phyloP scores from a whole-genome alignment of 2,888 invertebrate species.

The Oscheius onirici region DNA sequence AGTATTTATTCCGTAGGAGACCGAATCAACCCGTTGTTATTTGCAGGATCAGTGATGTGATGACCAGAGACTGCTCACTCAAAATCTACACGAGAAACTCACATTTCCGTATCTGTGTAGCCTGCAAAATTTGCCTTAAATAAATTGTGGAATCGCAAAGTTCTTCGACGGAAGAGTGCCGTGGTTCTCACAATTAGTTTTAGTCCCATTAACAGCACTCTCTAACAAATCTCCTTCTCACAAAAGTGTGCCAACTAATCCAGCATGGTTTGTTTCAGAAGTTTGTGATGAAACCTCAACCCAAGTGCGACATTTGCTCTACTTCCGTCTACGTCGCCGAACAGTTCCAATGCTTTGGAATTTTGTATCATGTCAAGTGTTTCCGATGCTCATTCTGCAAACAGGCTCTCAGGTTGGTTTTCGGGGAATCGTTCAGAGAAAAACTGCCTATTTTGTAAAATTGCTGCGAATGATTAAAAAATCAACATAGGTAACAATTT shows the following conservation, averaged over 20 bases:
- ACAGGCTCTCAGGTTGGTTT: conserved; percentile 56
- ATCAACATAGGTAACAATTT: too few species aligned
- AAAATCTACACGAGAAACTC: background rate
- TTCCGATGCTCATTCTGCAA: conserved; percentile 58
- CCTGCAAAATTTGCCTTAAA: background rate
- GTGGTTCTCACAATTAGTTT: conserved; percentile 10
- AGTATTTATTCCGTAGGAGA: too few species aligned
- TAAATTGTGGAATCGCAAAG: conserved; percentile 19
- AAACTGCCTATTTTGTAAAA: too few species aligned
- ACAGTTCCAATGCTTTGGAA: conserved; percentile 58
- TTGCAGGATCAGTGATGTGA: conserved; percentile 24
- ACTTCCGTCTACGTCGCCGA: conserved; percentile 59
- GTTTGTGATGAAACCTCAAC: conserved; percentile 49
- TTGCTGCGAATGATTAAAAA: too few species aligned
- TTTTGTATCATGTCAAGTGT: conserved; percentile 56
- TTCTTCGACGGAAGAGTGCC: conserved; percentile 5
- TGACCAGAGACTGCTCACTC: background rate
- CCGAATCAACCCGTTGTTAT: background rate
- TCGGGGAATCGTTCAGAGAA: too few species aligned
- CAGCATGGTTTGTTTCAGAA: conserved; percentile 46
- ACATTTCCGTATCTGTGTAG: conserved; percentile 12
- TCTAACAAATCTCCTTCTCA: background rate
- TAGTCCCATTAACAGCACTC: conserved; percentile 4
- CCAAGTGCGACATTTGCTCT: conserved; percentile 52
- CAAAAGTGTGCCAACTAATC: background rate